Conservation (phyloP, 2,888 invertebrate genomes). For the Oxycera nigricornis region DNA sequence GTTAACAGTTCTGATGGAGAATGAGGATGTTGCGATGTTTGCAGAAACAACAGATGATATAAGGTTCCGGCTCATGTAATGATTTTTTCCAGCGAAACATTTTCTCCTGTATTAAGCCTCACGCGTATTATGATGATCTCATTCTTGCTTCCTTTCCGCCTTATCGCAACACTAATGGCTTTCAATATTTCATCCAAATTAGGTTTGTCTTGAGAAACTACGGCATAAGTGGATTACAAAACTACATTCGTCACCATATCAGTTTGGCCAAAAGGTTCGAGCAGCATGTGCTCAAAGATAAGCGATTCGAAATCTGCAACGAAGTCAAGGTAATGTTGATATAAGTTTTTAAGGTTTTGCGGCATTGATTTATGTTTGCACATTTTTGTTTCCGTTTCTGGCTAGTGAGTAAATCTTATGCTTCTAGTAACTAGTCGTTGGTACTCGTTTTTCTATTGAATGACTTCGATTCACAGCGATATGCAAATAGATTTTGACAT, state of each 20-base stretch:
- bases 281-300: conserved; percentile 77
- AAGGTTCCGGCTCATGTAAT: too few relatives aligned
- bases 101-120: too few relatives aligned
- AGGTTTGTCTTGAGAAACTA: conserved; percentile 90
- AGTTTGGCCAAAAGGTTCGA: conserved; percentile 90
- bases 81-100: too few relatives aligned
- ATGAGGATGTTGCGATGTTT: too few relatives aligned
- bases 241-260: conserved; percentile 91
- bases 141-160: not conserved
- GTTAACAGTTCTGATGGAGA: too few relatives aligned
- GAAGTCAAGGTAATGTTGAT: conserved; percentile 76
- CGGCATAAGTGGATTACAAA: conserved; percentile 91
- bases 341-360: conserved; percentile 32
- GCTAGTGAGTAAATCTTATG: not conserved
- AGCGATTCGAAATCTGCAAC: conserved; percentile 89
- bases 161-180: not conserved
- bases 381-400: not conserved
- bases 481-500: too few relatives aligned
- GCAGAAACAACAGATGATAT: too few relatives aligned
- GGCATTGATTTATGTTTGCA: not conserved
- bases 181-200: not conserved
- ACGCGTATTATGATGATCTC: not conserved
- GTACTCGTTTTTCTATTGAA: too few relatives aligned
- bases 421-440: too few relatives aligned
- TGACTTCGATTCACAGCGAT: too few relatives aligned